These are phyloP conservation scores for Calliopum simillimum DNA, from an alignment of 2,888 invertebrate genomes.

Conservation along the genomic window DNA sequence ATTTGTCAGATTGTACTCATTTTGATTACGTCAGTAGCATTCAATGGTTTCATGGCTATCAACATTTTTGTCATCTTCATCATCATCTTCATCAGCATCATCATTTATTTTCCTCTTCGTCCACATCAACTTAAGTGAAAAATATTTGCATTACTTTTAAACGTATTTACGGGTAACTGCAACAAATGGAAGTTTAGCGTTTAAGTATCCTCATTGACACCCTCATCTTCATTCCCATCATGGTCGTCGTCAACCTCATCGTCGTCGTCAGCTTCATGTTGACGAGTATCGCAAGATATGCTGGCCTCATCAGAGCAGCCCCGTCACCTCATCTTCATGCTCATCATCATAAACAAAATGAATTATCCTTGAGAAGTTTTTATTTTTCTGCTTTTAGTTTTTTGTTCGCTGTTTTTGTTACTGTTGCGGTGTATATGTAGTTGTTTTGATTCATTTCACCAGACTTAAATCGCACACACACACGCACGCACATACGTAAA, in stretches of 20 bases:
- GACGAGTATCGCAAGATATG: too few species aligned
- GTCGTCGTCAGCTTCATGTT: neutral
- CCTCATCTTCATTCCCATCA: neutral
- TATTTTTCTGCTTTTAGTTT: neutral
- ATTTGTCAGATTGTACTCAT: too few species aligned
- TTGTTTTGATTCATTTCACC: neutral
- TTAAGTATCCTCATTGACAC: neutral
- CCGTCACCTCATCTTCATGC: too few species aligned
- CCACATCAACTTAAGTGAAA: neutral
- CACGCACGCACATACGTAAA: neutral
- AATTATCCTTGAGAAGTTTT: constrained; percentile 5
- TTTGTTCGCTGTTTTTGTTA: neutral
- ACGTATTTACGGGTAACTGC: neutral
- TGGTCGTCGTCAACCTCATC: neutral
- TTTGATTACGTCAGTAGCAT: too few species aligned
- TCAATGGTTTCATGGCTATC: too few species aligned
- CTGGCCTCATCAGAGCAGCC: too few species aligned
- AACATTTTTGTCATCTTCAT: too few species aligned
- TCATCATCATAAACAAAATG: neutral
- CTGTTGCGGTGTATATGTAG: neutral
- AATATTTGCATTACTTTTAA: neutral
- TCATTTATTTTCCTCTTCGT: too few species aligned
- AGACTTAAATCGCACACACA: neutral
- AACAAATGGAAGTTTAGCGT: neutral
- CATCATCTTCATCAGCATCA: too few species aligned